Percentiles rank a stretch among this genome's conserved stretches.
These are phyloP conservation scores for Hiodon tergisus DNA, from an alignment of 2,113 vertebrate species.

Conservation along the genomic window DNA sequence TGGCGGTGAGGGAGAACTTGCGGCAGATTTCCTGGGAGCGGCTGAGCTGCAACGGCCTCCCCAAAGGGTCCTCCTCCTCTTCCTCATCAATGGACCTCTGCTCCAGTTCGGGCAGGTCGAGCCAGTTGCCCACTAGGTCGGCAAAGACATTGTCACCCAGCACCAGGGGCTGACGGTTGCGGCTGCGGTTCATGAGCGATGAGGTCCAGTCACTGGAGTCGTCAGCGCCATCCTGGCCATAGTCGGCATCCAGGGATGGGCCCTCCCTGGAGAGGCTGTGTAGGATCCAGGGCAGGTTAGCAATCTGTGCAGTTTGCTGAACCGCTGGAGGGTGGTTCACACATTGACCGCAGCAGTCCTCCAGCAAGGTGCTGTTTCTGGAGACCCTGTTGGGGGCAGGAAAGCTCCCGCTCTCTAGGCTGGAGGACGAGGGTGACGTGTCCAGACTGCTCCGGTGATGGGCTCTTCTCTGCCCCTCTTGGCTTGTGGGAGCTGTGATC, in stretches of 20 bases:
- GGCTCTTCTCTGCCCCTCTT: slow-evolving; percentile 26
- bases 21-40: slow-evolving; percentile 80
- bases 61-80: slow-evolving; percentile 52
- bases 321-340: slow-evolving; percentile 46
- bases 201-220: slow-evolving; percentile 88
- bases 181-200: slow-evolving; percentile 82
- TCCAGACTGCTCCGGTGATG: slow-evolving; percentile 46
- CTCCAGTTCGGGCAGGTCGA: slow-evolving; percentile 88
- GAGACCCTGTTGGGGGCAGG: slow-evolving; percentile 43
- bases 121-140: slow-evolving; percentile 94
- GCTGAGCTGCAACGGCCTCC: slow-evolving; percentile 54
- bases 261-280: slow-evolving; percentile 61
- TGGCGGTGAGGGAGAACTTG: slow-evolving; percentile 85
- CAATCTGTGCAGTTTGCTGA: slow-evolving; percentile 2
- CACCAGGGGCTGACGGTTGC: slow-evolving; percentile 88
- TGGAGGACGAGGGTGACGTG: slow-evolving; percentile 42
- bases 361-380: slow-evolving; percentile 44
- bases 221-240: slow-evolving; percentile 58
- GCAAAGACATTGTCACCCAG: slow-evolving; percentile 92
- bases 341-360: slow-evolving; percentile 50
- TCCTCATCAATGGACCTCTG: slow-evolving; percentile 50
- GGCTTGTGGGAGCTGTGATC: not conserved
- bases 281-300: slow-evolving; percentile 58
- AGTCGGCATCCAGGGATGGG: slow-evolving; percentile 57
- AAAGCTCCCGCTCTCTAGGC: slow-evolving; percentile 33